Base-by-base conservation (phyloP, 2,888 invertebrate species). In the Euplagia quadripunctaria region DNA sequence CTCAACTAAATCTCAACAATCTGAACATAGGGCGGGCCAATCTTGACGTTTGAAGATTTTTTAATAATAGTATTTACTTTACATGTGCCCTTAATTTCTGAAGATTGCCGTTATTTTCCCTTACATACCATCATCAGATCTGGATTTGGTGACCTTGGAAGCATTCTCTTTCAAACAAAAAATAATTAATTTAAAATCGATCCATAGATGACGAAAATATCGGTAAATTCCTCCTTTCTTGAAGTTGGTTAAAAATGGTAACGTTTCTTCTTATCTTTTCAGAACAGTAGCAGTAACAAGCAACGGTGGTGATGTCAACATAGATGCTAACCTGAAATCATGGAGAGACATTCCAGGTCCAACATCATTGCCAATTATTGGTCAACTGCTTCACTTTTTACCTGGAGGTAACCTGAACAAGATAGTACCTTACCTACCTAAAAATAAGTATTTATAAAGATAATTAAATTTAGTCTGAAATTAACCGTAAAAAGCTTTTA, bases 311-410 rank as follows among this genome's bases (percentile, higher is more conserved):
- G 43, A 61, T 41, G 72, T 72, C 6, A 76, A 77, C 4, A 31
- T 75, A 16, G 74, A 85, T 42, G 64, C 64, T 0, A 79, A 76
- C 11, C 65, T 82, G 6, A 87, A 85, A 46, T 76, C 87, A 82
- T 87, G 86, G 89, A 85, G 86, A 61, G 93, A 96, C 1, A 94
- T 96, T 3, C 96, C 96, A 0, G 96, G 96, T 1, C 96, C 96
- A 0, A 86, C 91, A 7, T 82, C 92, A 0, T 71, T 94, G 20
- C 95, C 96, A 0, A 61, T 96, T 8, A 84, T 96, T 64, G 96
- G 96, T 20, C 86, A 83, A 69, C 11, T 89, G 1, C 84, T 77
- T n/a, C 86, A 91, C 72, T 91, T 91, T 58, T 17, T 93, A 5
- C 90, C 90, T 16, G 90, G 90, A 82, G 91, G 92, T 92, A 73